These are phyloP conservation scores for Acrocephalus arundinaceus DNA, from an alignment of 2,113 vertebrate species.

Conservation along the genomic window DNA sequence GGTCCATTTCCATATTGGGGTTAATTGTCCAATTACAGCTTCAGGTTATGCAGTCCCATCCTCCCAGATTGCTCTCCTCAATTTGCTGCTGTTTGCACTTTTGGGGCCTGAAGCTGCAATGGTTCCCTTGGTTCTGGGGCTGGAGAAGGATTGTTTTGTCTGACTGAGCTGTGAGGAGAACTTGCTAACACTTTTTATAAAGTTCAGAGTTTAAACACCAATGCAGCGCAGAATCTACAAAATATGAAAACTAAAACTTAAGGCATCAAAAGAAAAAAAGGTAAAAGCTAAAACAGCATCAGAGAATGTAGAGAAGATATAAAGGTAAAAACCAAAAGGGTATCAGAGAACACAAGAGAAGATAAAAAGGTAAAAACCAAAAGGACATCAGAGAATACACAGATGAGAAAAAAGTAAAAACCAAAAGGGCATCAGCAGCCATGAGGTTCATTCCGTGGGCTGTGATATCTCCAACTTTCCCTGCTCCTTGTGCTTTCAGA, in stretches of 20 bases:
- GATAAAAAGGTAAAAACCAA: background rate
- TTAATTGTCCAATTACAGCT: background rate
- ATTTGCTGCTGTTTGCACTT: background rate
- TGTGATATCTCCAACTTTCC: accelerated
- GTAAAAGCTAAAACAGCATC: background rate
- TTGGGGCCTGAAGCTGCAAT: background rate
- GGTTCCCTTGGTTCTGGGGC: too few relatives aligned
- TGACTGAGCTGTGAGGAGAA: background rate
- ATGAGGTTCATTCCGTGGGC: accelerated
- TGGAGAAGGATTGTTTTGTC: background rate
- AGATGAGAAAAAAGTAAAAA: background rate
- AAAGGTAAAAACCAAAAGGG: background rate
- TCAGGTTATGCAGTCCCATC: background rate
- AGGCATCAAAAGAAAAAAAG: background rate
- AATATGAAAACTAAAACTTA: background rate
- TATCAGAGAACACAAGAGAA: background rate
- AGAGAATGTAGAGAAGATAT: background rate
- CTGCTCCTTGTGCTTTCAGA: constrained; percentile 75
- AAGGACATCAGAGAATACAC: accelerated
- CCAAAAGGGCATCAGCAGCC: accelerated
- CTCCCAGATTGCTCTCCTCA: background rate
- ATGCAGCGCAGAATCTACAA: background rate
- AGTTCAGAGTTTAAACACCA: background rate
- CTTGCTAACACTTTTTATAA: background rate
- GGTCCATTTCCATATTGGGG: background rate